Conservation (phyloP, 2,888 invertebrate species). For the Eupithecia dodoneata region DNA sequence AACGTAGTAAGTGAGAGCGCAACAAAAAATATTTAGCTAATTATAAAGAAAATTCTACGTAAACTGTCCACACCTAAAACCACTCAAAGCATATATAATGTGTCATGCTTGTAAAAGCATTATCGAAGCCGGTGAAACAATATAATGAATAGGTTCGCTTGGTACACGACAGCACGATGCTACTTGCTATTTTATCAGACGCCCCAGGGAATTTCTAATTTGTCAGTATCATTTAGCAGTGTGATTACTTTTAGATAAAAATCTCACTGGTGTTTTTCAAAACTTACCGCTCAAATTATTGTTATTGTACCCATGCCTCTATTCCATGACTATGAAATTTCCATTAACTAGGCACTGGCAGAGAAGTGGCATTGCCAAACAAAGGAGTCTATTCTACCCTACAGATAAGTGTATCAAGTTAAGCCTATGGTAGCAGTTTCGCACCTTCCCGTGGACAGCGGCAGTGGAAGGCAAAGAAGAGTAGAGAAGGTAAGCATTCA, state of each 20-base stretch:
- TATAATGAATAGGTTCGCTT: conserved; percentile 32
- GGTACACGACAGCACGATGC: conserved; percentile 42
- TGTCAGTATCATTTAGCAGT: neutral
- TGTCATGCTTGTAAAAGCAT: conserved; percentile 39
- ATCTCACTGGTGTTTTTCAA: too few relatives aligned
- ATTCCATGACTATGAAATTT: too few relatives aligned
- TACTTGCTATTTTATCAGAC: neutral
- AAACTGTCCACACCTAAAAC: conserved; percentile 40
- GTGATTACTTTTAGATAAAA: neutral
- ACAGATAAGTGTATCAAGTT: neutral
- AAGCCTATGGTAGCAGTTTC: neutral
- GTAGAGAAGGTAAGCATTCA: too few relatives aligned
- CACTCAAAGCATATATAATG: conserved; percentile 35
- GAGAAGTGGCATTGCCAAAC: too few relatives aligned
- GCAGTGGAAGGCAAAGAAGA: neutral
- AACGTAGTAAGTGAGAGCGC: conserved; percentile 13
- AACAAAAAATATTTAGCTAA: conserved; percentile 21
- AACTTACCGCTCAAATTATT: too few relatives aligned
- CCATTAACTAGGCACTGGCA: too few relatives aligned
- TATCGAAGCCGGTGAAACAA: conserved; percentile 34
- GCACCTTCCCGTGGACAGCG: neutral
- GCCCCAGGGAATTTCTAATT: neutral
- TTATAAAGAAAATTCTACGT: conserved; percentile 23
- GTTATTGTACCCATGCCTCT: too few relatives aligned
- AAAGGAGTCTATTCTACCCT: neutral